phyloP scores from a whole-genome alignment of 2,888 invertebrate genomes.

The Chamaedrilus cognettii region DNA sequence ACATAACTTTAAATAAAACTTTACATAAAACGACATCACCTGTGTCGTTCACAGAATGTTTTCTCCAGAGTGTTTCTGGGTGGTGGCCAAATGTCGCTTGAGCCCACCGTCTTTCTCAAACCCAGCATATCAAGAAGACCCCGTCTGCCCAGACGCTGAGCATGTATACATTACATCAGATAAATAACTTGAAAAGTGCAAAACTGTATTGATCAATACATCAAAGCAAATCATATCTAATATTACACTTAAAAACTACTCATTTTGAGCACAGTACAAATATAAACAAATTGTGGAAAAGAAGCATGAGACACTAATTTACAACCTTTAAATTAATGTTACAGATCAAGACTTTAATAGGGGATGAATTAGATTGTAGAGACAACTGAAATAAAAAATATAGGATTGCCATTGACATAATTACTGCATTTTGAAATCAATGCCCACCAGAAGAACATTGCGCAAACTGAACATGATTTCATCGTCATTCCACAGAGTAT shows the following conservation, averaged over 20 bases:
- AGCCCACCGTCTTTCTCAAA: constrained; percentile 54
- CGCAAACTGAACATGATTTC: constrained; percentile 47
- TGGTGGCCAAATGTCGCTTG: constrained; percentile 49
- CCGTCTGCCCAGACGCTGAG: constrained; percentile 47
- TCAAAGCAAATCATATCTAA: not conserved
- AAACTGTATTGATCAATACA: no score
- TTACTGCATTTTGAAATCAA: no score
- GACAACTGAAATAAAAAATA: no score
- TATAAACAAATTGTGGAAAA: no score
- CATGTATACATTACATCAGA: not conserved
- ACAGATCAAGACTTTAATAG: no score
- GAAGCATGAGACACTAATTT: no score
- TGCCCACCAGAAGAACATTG: constrained; percentile 41
- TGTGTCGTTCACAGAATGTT: constrained; percentile 48
- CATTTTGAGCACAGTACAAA: no score
- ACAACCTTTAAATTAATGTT: no score
- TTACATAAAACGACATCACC: constrained; percentile 35
- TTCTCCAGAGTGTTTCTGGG: constrained; percentile 42
- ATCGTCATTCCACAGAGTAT: constrained; percentile 44
- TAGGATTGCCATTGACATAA: no score
- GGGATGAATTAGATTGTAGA: no score
- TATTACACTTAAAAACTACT: not conserved
- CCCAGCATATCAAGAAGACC: constrained; percentile 55
- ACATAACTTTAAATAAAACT: not conserved
- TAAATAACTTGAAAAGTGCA: not conserved